Percentiles rank a stretch among this genome's conserved stretches.
Conservation (phyloP, 2,113 vertebrate species). For the Tautogolabrus adspersus region DNA sequence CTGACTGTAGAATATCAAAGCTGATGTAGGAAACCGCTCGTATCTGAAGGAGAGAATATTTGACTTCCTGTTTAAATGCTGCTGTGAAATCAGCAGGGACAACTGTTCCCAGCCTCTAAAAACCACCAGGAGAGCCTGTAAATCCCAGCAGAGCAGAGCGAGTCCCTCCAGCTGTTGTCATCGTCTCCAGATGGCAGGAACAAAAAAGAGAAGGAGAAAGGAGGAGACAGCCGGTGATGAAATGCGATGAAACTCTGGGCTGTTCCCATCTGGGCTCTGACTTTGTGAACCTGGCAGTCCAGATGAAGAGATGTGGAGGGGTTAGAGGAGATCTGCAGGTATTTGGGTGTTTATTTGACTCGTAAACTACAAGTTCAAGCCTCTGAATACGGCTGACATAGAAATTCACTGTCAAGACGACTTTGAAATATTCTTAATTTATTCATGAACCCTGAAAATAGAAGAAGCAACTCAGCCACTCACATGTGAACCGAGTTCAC, state of each 20-base stretch:
- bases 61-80: not conserved
- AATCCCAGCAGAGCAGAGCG: constrained; percentile 26
- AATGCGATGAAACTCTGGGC: constrained; percentile 27
- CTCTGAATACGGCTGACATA: not conserved
- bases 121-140: constrained; percentile 17
- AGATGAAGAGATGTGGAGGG: constrained; percentile 14
- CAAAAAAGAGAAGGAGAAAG: constrained; percentile 20
- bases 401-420: too few relatives aligned
- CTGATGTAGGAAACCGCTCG: constrained; percentile 3
- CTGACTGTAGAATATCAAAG: not conserved
- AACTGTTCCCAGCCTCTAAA: constrained; percentile 11
- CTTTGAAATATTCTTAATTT: not conserved
- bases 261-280: constrained; percentile 25
- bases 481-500: too few relatives aligned
- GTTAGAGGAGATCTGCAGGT: constrained; percentile 11
- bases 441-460: too few relatives aligned
- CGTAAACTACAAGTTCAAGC: not conserved
- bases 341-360: not conserved
- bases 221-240: constrained; percentile 35
- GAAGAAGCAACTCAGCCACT: too few relatives aligned
- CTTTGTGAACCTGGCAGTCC: constrained; percentile 21
- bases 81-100: constrained; percentile 5
- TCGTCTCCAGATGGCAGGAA: constrained; percentile 39
- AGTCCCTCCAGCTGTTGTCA: constrained; percentile 48
- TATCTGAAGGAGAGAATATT: not conserved